A percentile compares a stretch with the other conserved stretches of the same genome.
Evolutionary conservation across 2,888 invertebrate species (phyloP).

Genomic region (Orthonychiurus folsomi): DNA sequence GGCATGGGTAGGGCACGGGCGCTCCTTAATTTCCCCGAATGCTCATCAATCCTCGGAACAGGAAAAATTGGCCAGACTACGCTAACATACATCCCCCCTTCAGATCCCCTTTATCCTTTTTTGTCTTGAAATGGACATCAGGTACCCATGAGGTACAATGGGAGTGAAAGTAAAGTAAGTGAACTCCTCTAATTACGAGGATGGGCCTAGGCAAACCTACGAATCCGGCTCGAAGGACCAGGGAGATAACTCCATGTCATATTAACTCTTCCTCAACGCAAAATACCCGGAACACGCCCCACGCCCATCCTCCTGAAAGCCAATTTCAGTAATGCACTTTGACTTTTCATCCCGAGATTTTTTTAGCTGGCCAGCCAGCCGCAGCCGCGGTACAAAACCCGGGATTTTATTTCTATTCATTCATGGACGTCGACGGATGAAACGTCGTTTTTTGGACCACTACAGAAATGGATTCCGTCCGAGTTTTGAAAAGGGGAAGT

Average conservation of each 20-base stretch:
- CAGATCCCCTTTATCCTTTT: conserved; percentile 2
- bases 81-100: neutral
- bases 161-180: too few relatives aligned
- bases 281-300: neutral
- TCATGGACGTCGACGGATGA: too few relatives aligned
- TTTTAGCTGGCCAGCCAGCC: neutral
- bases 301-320: neutral
- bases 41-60: conserved; percentile 14
- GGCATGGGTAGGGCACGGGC: neutral
- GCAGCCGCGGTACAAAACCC: too few relatives aligned
- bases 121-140: neutral
- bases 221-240: neutral
- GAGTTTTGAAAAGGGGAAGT: too few relatives aligned
- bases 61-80: conserved; percentile 2
- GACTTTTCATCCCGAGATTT: neutral
- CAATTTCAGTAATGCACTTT: neutral
- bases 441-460: too few relatives aligned
- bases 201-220: neutral
- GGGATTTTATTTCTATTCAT: neutral
- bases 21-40: conserved; percentile 15
- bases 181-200: neutral
- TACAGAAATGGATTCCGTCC: too few relatives aligned
- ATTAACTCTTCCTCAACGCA: neutral
- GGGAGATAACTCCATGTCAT: neutral
- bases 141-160: too few relatives aligned